Percentiles rank a stretch among this genome's conserved stretches.
phyloP scores from a whole-genome alignment of 2,797 vertebrate genomes.

The Monodelphis domestica region DNA sequence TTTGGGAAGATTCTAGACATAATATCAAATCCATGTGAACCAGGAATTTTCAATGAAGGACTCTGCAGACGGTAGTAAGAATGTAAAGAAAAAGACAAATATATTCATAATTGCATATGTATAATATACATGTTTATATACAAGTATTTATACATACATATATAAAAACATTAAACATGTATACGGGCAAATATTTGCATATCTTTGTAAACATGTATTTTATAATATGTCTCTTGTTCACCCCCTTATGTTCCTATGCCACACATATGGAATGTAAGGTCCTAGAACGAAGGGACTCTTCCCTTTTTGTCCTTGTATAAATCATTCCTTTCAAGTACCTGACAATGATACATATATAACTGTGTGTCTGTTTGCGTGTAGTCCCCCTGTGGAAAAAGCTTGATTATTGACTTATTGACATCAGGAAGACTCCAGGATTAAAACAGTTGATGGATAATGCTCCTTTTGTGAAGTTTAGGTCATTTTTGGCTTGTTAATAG shows the following conservation, averaged over 20 bases:
- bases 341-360: background rate
- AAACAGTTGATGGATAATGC: too few species aligned
- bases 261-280: background rate
- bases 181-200: background rate
- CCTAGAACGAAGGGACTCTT: background rate
- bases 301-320: background rate
- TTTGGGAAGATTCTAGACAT: background rate
- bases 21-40: background rate
- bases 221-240: background rate
- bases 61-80: background rate
- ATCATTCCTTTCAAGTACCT: background rate
- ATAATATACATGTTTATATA: background rate
- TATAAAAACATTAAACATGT: background rate
- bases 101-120: background rate
- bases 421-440: background rate
- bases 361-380: background rate
- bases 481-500: too few species aligned
- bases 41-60: background rate
- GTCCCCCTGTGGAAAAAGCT: background rate
- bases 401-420: background rate
- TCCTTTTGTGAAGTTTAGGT: too few species aligned
- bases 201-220: background rate
- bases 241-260: background rate
- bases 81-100: background rate
- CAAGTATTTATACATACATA: background rate